These are phyloP conservation scores for Hyles vespertilio DNA, from an alignment of 1,140 invertebrate genomes.

Conservation along the genomic window DNA sequence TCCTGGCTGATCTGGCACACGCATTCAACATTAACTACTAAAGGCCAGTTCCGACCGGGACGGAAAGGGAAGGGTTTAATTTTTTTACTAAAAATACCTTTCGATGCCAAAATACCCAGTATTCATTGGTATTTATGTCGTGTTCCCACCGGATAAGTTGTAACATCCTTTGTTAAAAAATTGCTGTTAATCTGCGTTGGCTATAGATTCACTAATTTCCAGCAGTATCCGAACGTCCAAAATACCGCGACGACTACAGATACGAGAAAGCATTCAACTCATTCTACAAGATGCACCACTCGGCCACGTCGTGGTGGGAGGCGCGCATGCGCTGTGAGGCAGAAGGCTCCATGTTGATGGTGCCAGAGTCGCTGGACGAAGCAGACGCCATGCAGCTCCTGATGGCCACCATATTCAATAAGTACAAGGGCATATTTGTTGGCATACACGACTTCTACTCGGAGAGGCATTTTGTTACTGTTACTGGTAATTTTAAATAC, in stretches of 20 bases:
- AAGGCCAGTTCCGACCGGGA: too few relatives aligned
- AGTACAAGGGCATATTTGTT: constrained; percentile 36
- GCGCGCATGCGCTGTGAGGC: constrained; percentile 48
- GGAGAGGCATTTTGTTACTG: constrained; percentile 40
- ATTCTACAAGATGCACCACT: constrained; percentile 57
- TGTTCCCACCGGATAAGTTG: too few relatives aligned
- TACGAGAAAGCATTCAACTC: constrained; percentile 45
- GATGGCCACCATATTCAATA: constrained; percentile 30
- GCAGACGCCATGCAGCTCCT: constrained; percentile 44
- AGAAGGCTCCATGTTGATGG: constrained; percentile 47
- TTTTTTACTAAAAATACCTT: too few relatives aligned
- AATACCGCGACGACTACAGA: constrained; percentile 41
- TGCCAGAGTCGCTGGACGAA: constrained; percentile 47
- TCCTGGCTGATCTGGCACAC: too few relatives aligned
- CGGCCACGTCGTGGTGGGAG: constrained; percentile 39
- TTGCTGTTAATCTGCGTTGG: too few relatives aligned
- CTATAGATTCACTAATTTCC: too few relatives aligned
- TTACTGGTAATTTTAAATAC: constrained; percentile 29
- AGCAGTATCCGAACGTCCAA: constrained; percentile 34
- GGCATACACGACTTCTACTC: constrained; percentile 51
- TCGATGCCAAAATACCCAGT: too few relatives aligned
- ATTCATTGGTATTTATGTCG: too few relatives aligned
- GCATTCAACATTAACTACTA: too few relatives aligned
- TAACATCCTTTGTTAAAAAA: too few relatives aligned
- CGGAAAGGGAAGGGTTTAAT: too few relatives aligned